These are phyloP conservation scores for Anoplius nigerrimus DNA, from an alignment of 2,888 invertebrate genomes.

Conservation along the genomic window DNA sequence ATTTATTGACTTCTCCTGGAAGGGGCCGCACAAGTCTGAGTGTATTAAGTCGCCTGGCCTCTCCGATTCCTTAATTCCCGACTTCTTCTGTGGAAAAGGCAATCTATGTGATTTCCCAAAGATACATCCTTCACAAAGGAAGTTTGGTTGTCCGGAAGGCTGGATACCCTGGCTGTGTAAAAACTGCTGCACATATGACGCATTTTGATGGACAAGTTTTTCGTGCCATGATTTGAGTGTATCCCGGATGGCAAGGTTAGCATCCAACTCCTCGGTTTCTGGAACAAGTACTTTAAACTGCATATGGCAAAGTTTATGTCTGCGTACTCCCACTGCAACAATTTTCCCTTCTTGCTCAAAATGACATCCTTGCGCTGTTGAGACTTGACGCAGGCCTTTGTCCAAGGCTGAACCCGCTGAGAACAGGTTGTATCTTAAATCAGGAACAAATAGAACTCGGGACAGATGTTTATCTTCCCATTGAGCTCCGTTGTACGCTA, in stretches of 20 bases:
- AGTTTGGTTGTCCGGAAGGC: constrained; percentile 16
- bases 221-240: constrained; percentile 33
- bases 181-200: constrained; percentile 21
- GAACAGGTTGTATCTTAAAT: constrained; percentile 35
- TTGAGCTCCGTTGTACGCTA: constrained; percentile 34
- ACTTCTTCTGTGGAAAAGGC: no score
- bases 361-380: constrained; percentile 24
- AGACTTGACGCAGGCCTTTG: constrained; percentile 33
- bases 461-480: constrained; percentile 39
- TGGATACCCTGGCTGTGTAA: constrained; percentile 23
- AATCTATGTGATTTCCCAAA: no score
- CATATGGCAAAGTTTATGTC: constrained; percentile 37
- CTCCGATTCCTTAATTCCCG: not conserved
- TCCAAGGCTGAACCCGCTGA: constrained; percentile 37
- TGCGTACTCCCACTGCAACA: constrained; percentile 33
- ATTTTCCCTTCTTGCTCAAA: constrained; percentile 25
- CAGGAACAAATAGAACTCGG: constrained; percentile 30
- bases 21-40: constrained; percentile 29
- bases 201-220: constrained; percentile 38
- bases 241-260: no score
- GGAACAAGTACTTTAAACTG: constrained; percentile 14
- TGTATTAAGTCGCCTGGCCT: not conserved
- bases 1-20: constrained; percentile 21
- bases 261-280: no score
- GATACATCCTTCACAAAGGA: constrained; percentile 34